phyloP scores from a whole-genome alignment of 2,888 invertebrate genomes.

The Xanthia togata region DNA sequence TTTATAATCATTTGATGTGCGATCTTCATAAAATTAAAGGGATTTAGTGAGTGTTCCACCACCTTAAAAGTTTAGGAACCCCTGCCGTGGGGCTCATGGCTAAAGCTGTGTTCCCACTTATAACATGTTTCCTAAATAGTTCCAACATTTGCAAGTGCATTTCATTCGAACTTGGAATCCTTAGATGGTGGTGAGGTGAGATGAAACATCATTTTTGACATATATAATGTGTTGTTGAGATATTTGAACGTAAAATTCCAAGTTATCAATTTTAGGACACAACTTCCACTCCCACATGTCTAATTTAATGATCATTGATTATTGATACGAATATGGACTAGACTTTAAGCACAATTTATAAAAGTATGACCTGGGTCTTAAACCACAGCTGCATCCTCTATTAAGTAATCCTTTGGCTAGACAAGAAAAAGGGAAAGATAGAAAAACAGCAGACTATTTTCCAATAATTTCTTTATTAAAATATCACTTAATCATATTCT shows the following conservation, averaged over 20 bases:
- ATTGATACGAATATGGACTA: too few species aligned
- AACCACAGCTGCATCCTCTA: not conserved
- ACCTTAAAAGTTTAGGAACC: too few species aligned
- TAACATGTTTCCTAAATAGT: not conserved
- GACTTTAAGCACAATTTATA: not conserved
- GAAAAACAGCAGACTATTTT: not conserved
- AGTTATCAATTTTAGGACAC: not conserved
- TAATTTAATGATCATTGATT: not conserved
- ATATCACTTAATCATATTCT: slow-evolving; percentile 33
- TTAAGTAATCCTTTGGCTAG: not conserved
- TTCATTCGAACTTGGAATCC: not conserved
- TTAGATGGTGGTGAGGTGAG: not conserved
- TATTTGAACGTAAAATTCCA: not conserved
- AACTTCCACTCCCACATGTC: not conserved
- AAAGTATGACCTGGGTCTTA: not conserved
- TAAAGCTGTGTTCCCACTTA: not conserved
- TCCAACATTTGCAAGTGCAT: not conserved
- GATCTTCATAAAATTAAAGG: too few species aligned
- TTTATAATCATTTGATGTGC: too few species aligned
- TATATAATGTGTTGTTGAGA: not conserved
- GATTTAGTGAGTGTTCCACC: too few species aligned
- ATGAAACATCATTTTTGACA: not conserved
- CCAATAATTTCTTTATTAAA: slow-evolving; percentile 4
- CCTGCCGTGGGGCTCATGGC: too few species aligned
- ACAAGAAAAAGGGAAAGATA: not conserved